Base-by-base conservation (phyloP, 2,113 vertebrate genomes). In the Vombatus ursinus region DNA sequence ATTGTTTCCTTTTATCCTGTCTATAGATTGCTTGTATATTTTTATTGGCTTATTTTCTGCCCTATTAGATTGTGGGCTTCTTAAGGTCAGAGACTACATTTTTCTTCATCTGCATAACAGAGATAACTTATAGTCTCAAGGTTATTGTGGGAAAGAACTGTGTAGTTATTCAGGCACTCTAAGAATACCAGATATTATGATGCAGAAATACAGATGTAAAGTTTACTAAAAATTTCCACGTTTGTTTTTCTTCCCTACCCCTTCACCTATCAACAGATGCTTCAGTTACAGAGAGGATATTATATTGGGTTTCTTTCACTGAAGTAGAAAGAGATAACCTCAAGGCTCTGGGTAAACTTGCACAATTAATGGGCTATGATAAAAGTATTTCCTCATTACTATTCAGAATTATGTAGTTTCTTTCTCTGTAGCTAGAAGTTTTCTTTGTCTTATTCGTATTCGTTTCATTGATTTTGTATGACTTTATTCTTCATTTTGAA, bases 381-480 rank as follows among this genome's bases (percentile, higher is more conserved):
- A 47, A 3, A 89, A 93, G 24, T 84, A 89, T 68, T 25, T 84
- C 51, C 95, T 96, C 92, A 94, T 98, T 96, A 95, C 47, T 96
- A 93, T 96, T 96, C 94, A 90, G 94, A 90, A 31, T 3, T 92
- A 28, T 93, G 3, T 11, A 11, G 90, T 94, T 14, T 94, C 49
- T 61, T 95, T 97, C 96, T 96, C 50, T 95, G 92, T 0, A 92
- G 37, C 94, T 97, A 90, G 44, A 37, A 91, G 96, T 94, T 96
- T 97, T 97, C 95, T 96, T 92, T 96, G 90, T 2, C 31, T 89
- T 50, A 96, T 97, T 96, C 52, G 94, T 96, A 96, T 96, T 98
- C 90, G 94, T 96, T 96, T 95, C 92, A 96, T 95, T 97, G 96
- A 96, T 95, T 95, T 97, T 95, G 9, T 61, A 31, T 50, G 52